Conservation (phyloP, 1,140 invertebrate species). For the Hyposmocoma kahamanoa region DNA sequence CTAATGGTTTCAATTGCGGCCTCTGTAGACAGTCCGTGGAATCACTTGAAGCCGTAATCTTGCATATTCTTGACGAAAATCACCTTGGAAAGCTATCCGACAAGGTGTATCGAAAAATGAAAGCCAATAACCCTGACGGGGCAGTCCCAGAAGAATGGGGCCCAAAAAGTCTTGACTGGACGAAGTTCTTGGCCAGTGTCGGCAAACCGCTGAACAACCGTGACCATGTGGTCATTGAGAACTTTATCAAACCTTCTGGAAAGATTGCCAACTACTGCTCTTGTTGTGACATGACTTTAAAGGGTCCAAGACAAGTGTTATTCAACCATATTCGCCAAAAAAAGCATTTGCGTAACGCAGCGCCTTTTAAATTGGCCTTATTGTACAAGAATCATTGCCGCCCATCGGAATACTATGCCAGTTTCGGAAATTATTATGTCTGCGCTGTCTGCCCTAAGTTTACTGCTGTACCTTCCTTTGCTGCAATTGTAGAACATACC, state of each 20-base stretch:
- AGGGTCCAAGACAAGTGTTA: conserved; percentile 56
- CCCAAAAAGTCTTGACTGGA: conserved; percentile 56
- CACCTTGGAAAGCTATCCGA: conserved; percentile 54
- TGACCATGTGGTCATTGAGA: conserved; percentile 60
- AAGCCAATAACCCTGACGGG: conserved; percentile 33
- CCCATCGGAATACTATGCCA: conserved; percentile 56
- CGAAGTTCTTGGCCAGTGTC: conserved; percentile 51
- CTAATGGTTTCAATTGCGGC: conserved; percentile 29
- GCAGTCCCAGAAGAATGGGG: conserved; percentile 62
- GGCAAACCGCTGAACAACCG: conserved; percentile 48
- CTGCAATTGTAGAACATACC: conserved; percentile 55
- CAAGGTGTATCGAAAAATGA: conserved; percentile 49
- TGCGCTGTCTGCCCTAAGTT: conserved; percentile 50
- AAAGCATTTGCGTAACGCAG: conserved; percentile 59
- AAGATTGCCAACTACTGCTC: conserved; percentile 59
- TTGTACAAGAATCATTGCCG: conserved; percentile 56
- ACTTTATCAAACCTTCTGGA: conserved; percentile 57
- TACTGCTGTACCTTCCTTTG: conserved; percentile 50
- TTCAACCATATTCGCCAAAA: conserved; percentile 68
- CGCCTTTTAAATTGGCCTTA: conserved; percentile 44
- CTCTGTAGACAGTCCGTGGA: conserved; percentile 48
- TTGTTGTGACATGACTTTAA: conserved; percentile 59
- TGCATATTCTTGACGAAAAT: conserved; percentile 59
- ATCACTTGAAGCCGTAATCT: conserved; percentile 33
- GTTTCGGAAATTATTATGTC: conserved; percentile 59